Evolutionary conservation across 2,797 vertebrate species (phyloP), one percentile per base, ranked within the genome.

Genomic region (Syngnathus acus): DNA sequence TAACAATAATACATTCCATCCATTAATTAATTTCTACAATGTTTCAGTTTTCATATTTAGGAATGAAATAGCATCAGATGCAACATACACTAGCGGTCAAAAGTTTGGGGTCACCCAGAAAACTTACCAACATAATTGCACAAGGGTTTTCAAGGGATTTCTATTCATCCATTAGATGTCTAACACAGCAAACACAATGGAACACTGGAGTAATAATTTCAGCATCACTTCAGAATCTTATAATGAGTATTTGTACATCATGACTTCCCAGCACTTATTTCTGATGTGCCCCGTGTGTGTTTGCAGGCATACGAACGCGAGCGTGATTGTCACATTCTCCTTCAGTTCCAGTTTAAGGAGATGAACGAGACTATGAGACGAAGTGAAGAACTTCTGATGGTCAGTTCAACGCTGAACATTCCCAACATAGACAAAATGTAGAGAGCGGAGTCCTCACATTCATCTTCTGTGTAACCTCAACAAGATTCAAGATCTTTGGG

Each of bases 261-360:
- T 21, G 3, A 53, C 50, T 53, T 21, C 9, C 9, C 47, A 48
- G 4, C 47, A 48, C 13, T 48, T 9, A 21, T 21, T 53, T 53
- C n/a, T 23, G 38, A 37, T 43, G 60, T 62, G 21, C 2, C 4
- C 38, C 21, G 19, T 42, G 39, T 62, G 40, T 23, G 62, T 63
- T 54, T 5, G 0, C 55, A 97, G 95, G 94, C 94, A 59, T 87
- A 90, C 2, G 93, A 96, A 72, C 89, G 92, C 7, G 92, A 96
- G 73, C 93, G 86, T 38, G 94, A 95, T 0, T 83, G 92, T 67
- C 94, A 95, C 75, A 74, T 65, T 2, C 26, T 93, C 39, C 78
- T 97, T 70, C 92, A 93, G 74, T 92, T 94, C 68, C 93, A 95
- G 79, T 93, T 94, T 26, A 88, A 80, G 0, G 93, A 95, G 69